Conservation (phyloP, 2,113 vertebrate genomes). For the Microcebus jonahi region DNA sequence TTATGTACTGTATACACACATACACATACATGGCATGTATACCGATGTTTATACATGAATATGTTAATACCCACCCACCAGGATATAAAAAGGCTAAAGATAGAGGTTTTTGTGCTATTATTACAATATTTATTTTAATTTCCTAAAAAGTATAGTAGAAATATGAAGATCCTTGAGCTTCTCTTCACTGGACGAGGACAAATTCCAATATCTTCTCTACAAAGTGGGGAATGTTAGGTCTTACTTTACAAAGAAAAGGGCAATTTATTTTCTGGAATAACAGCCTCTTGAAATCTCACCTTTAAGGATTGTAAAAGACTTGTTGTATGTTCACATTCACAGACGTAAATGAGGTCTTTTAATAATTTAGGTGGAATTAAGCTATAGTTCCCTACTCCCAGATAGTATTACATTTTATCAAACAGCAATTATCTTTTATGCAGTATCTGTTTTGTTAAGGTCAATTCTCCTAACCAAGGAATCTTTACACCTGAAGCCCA, state of each 20-base stretch:
- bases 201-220: neutral
- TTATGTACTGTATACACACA: neutral
- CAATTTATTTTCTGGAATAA: neutral
- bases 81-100: neutral
- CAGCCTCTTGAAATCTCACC: neutral
- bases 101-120: neutral
- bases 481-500: conserved; percentile 11
- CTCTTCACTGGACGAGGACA: conserved; percentile 28
- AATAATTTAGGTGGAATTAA: neutral
- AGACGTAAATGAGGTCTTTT: neutral
- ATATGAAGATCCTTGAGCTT: conserved; percentile 21
- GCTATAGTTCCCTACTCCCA: neutral
- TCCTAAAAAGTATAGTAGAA: neutral
- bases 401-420: neutral
- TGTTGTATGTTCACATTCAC: neutral
- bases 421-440: neutral
- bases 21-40: neutral
- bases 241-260: conserved; percentile 21
- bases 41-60: neutral
- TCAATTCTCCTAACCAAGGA: conserved; percentile 52
- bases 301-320: conserved; percentile 4
- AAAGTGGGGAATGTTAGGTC: neutral
- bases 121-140: neutral
- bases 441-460: neutral
- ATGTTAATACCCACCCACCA: neutral